phyloP scores from a whole-genome alignment of 2,888 invertebrate species.

The Hypercompe scribonia region DNA sequence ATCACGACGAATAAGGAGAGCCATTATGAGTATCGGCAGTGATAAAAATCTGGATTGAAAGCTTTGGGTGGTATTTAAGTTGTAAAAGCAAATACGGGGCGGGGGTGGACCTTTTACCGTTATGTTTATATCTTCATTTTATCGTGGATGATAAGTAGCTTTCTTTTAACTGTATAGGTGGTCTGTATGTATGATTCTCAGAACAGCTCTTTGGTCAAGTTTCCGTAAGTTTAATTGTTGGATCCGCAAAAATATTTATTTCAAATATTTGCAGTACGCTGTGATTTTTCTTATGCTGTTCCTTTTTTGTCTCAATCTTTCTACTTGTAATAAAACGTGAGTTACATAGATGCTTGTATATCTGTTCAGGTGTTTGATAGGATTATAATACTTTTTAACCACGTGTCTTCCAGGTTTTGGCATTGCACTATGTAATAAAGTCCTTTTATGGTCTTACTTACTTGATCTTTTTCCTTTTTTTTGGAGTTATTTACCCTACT shows the following conservation, averaged over 20 bases:
- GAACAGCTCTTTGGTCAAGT: background rate
- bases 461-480: too few species aligned
- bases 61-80: conserved; percentile 59
- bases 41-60: conserved; percentile 69
- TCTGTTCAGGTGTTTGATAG: background rate
- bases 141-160: conserved; percentile 38
- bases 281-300: too few species aligned
- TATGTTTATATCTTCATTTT: conserved; percentile 49
- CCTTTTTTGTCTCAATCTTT: too few species aligned
- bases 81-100: conserved; percentile 66
- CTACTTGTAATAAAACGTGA: background rate
- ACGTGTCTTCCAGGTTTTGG: background rate
- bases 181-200: conserved; percentile 25
- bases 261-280: background rate
- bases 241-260: background rate
- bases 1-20: conserved; percentile 65
- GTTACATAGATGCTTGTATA: background rate
- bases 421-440: background rate
- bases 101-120: conserved; percentile 40
- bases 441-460: background rate
- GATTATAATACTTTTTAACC: background rate
- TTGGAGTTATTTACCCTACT: too few species aligned
- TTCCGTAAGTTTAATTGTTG: background rate
- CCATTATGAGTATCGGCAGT: conserved; percentile 69
- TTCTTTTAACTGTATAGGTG: conserved; percentile 36